Evolutionary conservation across 1,140 invertebrate genomes (phyloP), one percentile per base, ranked within the genome.

Genomic region (Drosophila albomicans): DNA sequence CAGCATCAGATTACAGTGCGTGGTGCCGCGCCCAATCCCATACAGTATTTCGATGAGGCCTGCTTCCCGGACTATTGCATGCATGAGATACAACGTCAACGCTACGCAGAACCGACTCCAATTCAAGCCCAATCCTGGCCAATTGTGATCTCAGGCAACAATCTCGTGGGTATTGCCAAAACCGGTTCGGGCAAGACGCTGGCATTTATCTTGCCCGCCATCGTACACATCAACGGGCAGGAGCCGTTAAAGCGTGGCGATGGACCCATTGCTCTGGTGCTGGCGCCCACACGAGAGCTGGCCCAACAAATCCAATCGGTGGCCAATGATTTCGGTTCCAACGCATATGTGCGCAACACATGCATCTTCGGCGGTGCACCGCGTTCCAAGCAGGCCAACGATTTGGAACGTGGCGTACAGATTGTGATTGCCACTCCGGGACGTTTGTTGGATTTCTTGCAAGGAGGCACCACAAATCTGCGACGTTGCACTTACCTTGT

Each of bases 301-400:
- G 98, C 98, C 1, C 98, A 99, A 88, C 98, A 99, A 93, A 99
- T 99, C 71, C 96, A 99, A 92, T 95, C 97, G 92, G 98, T 99
- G 13, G 97, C 97, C 1, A 94, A 93, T 62, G 97, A 98, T 70
- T 99, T 99, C 94, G 97, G 97, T 4, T 94, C 95, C 11, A 93
- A 95, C 4, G 96, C 97, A 1, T 95, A 96, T 88, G 96, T 99
- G 5, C 93, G 96, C 32, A 97, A 97, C 91, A 97, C 97, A 5
- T 99, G 98, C 91, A 95, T 99, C 7, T 99, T 99, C 94, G 98
- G 98, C 64, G 98, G 98, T 32, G 97, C 98, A 15, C 97, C 98
- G 0, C 98, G 98, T 92, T 96, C 96, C 49, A 95, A 96, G 58
- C 95, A 97, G 93, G 95, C 96, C 1, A 93, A 96, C 79, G 98